Evolutionary conservation across 2,888 invertebrate species (phyloP).

Genomic region (Bedellia somnulentella): DNA sequence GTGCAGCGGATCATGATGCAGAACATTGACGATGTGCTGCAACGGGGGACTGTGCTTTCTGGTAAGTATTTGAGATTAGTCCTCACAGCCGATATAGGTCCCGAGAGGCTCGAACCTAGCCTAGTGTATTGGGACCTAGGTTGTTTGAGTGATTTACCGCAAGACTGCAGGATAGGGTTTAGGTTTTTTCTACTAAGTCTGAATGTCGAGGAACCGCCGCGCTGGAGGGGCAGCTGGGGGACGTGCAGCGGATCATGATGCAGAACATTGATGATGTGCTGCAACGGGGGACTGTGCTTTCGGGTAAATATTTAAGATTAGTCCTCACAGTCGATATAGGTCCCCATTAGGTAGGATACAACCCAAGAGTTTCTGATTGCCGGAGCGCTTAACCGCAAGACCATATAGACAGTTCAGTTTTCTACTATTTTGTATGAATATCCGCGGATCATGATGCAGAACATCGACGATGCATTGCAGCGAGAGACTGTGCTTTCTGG

Average conservation of each 20-base stretch:
- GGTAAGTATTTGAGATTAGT: constrained; percentile 57
- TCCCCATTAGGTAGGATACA: no score
- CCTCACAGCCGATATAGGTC: no score
- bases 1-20: constrained; percentile 99
- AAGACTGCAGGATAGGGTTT: no score
- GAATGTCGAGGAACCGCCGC: constrained; percentile 90
- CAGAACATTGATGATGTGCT: constrained; percentile 99
- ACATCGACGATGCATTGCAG: constrained; percentile 98
- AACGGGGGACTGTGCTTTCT: constrained; percentile 92
- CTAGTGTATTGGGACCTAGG: no score
- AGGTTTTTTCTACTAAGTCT: no score
- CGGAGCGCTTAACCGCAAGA: no score
- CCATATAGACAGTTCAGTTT: no score
- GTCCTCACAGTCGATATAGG: no score
- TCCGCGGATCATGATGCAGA: constrained; percentile 99
- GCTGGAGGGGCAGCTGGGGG: constrained; percentile 93
- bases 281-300: constrained; percentile 92
- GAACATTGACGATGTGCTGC: constrained; percentile 98
- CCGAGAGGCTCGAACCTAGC: no score
- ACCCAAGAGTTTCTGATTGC: no score
- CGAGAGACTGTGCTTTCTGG: constrained; percentile 93
- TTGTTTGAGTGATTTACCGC: no score
- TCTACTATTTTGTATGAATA: no score
- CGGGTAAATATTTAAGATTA: constrained; percentile 61
- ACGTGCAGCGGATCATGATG: constrained; percentile 99